A percentile compares a stretch with the other conserved stretches of the same genome.
Evolutionary conservation across 2,888 invertebrate genomes (phyloP).

Genomic region (Plebejus argus): DNA sequence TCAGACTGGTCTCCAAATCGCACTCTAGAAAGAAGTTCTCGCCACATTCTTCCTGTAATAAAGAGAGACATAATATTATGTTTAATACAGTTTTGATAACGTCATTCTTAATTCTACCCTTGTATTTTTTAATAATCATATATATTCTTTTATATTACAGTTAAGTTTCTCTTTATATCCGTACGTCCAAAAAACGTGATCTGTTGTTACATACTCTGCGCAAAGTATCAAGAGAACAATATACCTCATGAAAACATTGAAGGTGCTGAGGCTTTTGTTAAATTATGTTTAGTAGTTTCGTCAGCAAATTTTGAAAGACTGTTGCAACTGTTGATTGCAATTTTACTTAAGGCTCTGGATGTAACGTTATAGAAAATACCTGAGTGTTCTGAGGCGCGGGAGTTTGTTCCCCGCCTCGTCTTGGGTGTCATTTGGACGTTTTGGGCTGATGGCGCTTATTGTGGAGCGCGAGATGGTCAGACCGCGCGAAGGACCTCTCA

Average conservation of each 20-base stretch:
- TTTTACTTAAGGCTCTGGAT: too few relatives aligned
- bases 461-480: constrained; percentile 97
- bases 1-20: constrained; percentile 70
- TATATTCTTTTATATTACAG: too few relatives aligned
- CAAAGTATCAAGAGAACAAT: too few relatives aligned
- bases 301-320: too few relatives aligned
- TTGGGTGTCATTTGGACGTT: constrained; percentile 84
- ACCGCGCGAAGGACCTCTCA: constrained; percentile 96
- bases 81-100: background rate
- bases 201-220: too few relatives aligned
- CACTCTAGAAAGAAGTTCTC: constrained; percentile 75
- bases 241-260: too few relatives aligned
- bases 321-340: too few relatives aligned
- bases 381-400: constrained; percentile 64
- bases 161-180: too few relatives aligned
- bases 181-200: too few relatives aligned
- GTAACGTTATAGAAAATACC: constrained; percentile 47
- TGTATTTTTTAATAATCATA: background rate
- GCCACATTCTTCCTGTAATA: constrained; percentile 71
- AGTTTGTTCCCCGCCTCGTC: constrained; percentile 72
- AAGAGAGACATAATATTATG: background rate
- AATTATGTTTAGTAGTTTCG: too few relatives aligned
- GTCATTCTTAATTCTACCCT: background rate
- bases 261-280: too few relatives aligned
- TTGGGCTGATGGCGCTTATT: constrained; percentile 98